Evolutionary conservation across 2,113 vertebrate genomes (phyloP), one percentile per base, ranked within the genome.

Genomic region (Cacatua alba): DNA sequence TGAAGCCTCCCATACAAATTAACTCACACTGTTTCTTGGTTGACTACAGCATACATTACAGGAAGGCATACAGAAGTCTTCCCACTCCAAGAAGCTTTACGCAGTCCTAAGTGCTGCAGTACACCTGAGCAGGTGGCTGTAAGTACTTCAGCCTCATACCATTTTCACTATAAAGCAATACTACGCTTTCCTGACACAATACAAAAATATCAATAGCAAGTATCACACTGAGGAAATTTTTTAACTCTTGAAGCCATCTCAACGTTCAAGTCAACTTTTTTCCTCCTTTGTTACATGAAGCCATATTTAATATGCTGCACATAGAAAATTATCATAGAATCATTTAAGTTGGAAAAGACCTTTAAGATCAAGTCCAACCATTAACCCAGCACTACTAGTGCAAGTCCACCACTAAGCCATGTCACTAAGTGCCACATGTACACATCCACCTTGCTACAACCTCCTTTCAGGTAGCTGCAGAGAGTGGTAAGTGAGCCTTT

Each of bases 401-500:
- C 53, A 86, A 68, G 33, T 31, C n/a, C 23, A 82, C 31, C n/a
- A 49, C 26, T 44, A 53, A 81, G 52, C 23, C 25, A 19, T 24
- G 10, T 26, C n/a, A 69, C 17, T 17, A 28, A 64, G 14, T 5
- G 20, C 29, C 26, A 44, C 3, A 0, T 9, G 52, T n/a, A 69
- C 18, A 41, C 0, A 1, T 9, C 7, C 23, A 63, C 17, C 16
- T 52, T 4, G 0, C 31, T 53, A 25, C 29, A 46, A 6, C 57
- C n/a, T 44, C 41, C 44, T 48, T 75, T 39, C 41, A 67, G 19
- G 51, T 2, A n/a, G 17, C 0, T 75, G 19, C 41, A 26, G 12
- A 70, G 46, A 29, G 9, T 0, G 0, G 5, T 7, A 23, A 48
- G 8, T 5, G 1, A 71, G 51, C 2, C 5, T 86, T 2, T 65